Conservation (phyloP, 2,797 vertebrate genomes). For the Acanthis flammea region DNA sequence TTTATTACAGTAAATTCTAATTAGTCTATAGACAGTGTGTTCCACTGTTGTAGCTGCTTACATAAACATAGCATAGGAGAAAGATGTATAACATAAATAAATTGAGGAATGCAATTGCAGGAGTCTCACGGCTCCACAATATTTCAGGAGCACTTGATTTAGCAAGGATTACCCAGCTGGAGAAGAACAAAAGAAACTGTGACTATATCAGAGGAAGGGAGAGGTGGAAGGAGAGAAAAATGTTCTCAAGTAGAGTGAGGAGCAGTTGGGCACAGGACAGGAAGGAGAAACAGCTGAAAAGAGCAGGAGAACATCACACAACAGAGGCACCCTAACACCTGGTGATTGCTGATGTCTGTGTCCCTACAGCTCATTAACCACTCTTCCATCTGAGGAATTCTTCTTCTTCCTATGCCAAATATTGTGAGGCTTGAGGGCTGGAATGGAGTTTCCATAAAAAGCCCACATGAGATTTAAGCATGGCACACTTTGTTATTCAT, state of each 20-base stretch:
- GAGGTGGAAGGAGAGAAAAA: not conserved
- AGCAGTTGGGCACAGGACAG: rapidly evolving
- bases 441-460: not conserved
- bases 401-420: not conserved
- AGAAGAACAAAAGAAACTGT: not conserved
- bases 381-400: not conserved
- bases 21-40: not conserved
- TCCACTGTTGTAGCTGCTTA: not conserved
- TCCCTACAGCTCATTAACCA: not conserved
- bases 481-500: rapidly evolving
- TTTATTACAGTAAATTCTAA: constrained; percentile 18
- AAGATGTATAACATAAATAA: not conserved
- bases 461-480: rapidly evolving
- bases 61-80: not conserved
- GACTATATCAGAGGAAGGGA: not conserved
- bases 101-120: not conserved
- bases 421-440: rapidly evolving
- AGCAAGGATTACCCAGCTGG: not conserved
- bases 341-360: not conserved
- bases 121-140: not conserved
- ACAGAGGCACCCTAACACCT: rapidly evolving
- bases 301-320: not conserved
- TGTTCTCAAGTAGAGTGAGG: not conserved
- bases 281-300: not conserved
- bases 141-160: not conserved